A percentile compares a stretch with the other conserved stretches of the same genome.
Evolutionary conservation across 2,113 vertebrate genomes (phyloP).

Genomic region (Corythornis cristatus): DNA sequence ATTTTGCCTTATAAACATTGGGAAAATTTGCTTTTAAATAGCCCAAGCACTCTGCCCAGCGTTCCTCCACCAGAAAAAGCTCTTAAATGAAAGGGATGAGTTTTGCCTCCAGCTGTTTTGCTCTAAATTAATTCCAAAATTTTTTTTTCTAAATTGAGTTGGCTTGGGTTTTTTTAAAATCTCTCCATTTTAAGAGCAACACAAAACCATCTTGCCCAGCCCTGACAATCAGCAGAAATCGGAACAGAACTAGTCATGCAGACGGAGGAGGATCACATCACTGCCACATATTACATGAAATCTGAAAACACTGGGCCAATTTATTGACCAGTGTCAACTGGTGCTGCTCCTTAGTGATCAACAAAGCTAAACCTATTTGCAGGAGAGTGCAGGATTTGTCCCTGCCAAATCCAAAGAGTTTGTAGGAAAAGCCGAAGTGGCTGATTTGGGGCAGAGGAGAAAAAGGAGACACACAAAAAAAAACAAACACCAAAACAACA

Average conservation of each 20-base stretch:
- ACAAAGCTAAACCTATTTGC: background rate
- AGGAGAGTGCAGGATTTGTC: background rate
- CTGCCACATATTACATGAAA: background rate
- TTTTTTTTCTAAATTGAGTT: background rate
- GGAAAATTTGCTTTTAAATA: background rate
- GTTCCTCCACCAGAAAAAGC: background rate
- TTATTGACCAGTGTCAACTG: background rate
- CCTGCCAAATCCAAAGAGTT: background rate
- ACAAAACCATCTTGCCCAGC: background rate
- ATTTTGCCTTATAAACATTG: background rate
- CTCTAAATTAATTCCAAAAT: background rate
- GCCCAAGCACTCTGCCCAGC: background rate
- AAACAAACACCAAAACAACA: background rate
- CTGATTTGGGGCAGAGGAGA: background rate
- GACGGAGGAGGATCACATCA: too few relatives aligned
- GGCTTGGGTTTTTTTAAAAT: background rate
- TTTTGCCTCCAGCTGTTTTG: background rate
- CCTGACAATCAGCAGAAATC: background rate
- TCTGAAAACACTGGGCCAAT: background rate
- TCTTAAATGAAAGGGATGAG: background rate
- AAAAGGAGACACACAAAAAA: background rate
- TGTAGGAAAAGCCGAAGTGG: background rate
- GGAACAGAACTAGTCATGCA: background rate
- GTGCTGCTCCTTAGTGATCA: background rate
- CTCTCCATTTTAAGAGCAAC: background rate